Evolutionary conservation across 2,888 invertebrate species (phyloP).

Genomic region (Epirrhoe alternata): DNA sequence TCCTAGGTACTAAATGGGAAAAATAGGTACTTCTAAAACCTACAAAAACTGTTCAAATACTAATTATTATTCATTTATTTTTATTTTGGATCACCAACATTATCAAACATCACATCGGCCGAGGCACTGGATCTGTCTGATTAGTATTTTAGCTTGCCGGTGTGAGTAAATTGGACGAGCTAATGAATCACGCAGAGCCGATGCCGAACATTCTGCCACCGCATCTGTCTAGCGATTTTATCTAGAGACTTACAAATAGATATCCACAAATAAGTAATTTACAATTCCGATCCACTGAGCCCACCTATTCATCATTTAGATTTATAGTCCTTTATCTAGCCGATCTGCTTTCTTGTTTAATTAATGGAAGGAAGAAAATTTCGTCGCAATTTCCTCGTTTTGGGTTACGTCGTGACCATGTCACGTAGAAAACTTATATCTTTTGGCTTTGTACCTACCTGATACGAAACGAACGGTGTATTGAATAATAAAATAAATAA

Average conservation of each 20-base stretch:
- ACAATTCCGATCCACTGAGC: slow-evolving; percentile 76
- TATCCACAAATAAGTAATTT: slow-evolving; percentile 72
- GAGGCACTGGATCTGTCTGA: background rate
- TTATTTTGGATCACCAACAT: background rate
- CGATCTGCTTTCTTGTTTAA: slow-evolving; percentile 82
- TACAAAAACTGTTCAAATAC: too few species aligned
- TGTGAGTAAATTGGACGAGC: slow-evolving; percentile 36
- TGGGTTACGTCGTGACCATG: slow-evolving; percentile 45
- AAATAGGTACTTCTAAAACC: too few species aligned
- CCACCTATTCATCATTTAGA: slow-evolving; percentile 83
- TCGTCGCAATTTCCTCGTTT: slow-evolving; percentile 55
- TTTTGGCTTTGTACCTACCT: background rate
- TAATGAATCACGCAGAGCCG: slow-evolving; percentile 53
- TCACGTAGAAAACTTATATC: slow-evolving; percentile 8
- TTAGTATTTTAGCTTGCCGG: background rate
- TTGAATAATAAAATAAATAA: too few species aligned
- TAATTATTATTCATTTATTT: background rate
- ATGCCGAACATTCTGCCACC: slow-evolving; percentile 33
- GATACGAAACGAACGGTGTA: too few species aligned
- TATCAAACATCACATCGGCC: background rate
- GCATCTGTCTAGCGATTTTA: slow-evolving; percentile 43
- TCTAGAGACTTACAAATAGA: slow-evolving; percentile 53
- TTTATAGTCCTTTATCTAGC: slow-evolving; percentile 81
- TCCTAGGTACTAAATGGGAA: too few species aligned
- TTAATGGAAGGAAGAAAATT: slow-evolving; percentile 78